Conservation (phyloP, 1,140 invertebrate genomes). For the Odontomachus brunneus region DNA sequence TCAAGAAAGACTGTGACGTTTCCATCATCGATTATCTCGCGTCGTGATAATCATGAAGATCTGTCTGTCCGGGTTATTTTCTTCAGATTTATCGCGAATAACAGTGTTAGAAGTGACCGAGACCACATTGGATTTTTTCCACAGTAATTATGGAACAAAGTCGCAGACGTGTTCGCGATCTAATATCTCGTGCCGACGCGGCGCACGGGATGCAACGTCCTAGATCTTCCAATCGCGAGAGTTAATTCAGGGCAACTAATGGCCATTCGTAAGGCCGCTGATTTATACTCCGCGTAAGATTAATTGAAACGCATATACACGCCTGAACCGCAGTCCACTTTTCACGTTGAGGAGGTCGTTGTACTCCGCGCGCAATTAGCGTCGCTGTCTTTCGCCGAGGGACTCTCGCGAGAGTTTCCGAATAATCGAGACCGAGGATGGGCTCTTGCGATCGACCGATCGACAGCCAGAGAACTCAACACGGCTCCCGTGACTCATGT, state of each 20-base stretch:
- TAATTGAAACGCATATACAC: slow-evolving; percentile 47
- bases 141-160: background rate
- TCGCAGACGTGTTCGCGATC: background rate
- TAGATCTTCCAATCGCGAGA: slow-evolving; percentile 18
- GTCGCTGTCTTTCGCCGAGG: background rate
- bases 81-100: no score
- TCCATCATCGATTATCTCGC: no score
- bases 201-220: background rate
- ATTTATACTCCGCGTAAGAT: slow-evolving; percentile 50
- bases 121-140: no score
- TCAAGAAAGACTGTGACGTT: no score
- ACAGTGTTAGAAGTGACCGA: no score
- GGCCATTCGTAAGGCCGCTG: slow-evolving; percentile 38
- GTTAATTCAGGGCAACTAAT: slow-evolving; percentile 43
- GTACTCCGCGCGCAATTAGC: slow-evolving; percentile 20
- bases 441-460: background rate
- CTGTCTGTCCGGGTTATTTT: no score
- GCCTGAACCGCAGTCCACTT: slow-evolving; percentile 29
- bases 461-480: background rate
- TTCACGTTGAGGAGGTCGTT: slow-evolving; percentile 38
- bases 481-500: background rate
- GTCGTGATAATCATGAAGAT: no score
- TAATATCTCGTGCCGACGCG: background rate
- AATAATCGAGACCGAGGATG: background rate
- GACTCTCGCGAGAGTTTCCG: background rate